Evolutionary conservation across 2,113 vertebrate species (phyloP).

Genomic region (Microcebus griseorufus): DNA sequence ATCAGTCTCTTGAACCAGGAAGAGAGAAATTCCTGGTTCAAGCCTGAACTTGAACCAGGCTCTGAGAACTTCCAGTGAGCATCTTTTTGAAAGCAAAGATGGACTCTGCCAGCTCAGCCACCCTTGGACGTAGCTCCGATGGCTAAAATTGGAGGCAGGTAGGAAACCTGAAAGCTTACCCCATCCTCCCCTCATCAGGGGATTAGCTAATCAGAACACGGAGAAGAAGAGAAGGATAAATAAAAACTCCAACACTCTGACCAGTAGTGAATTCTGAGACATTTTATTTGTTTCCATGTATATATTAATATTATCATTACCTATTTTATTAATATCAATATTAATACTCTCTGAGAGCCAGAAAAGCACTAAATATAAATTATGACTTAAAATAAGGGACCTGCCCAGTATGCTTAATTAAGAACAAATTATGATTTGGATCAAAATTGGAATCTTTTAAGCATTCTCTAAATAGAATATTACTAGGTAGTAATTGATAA

Average conservation of each 20-base stretch:
- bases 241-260: constrained; percentile 15
- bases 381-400: constrained; percentile 41
- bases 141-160: not conserved
- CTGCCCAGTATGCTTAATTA: not conserved
- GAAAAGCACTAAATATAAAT: constrained; percentile 51
- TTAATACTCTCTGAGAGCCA: constrained; percentile 58
- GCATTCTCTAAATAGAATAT: not conserved
- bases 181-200: not conserved
- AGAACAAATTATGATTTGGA: constrained; percentile 12
- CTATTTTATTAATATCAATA: constrained; percentile 64
- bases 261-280: constrained; percentile 27
- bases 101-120: not conserved
- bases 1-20: not conserved
- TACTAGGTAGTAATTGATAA: not conserved
- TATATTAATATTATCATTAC: constrained; percentile 66
- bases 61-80: not conserved
- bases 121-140: not conserved
- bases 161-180: not conserved
- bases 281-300: constrained; percentile 72
- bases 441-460: not conserved
- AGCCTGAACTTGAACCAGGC: too few species aligned
- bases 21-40: not conserved
- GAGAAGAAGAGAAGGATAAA: constrained; percentile 2
- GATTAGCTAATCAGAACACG: not conserved
- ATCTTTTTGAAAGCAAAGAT: not conserved